These are phyloP conservation scores for Lemur catta DNA, from an alignment of 2,797 vertebrate genomes.

Conservation along the genomic window DNA sequence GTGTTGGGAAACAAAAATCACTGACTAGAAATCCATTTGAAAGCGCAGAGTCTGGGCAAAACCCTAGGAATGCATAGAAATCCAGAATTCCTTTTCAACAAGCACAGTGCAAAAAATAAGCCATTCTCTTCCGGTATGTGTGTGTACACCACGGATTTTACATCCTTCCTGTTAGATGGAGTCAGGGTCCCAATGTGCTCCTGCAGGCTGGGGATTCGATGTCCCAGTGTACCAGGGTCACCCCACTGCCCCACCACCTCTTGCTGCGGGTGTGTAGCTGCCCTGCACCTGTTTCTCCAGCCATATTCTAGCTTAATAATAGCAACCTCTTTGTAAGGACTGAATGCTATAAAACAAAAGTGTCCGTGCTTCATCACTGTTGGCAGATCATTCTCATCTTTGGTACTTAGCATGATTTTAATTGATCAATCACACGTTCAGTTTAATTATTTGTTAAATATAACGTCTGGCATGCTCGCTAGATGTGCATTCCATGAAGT, in stretches of 20 bases:
- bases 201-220: background rate
- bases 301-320: background rate
- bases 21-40: background rate
- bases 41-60: background rate
- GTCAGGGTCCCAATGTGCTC: background rate
- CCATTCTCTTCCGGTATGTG: background rate
- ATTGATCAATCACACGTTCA: background rate
- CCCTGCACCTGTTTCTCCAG: background rate
- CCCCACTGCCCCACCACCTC: background rate
- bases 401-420: background rate
- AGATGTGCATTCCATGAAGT: background rate
- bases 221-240: background rate
- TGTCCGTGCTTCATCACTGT: background rate
- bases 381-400: background rate
- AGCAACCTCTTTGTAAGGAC: background rate
- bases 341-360: background rate
- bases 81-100: background rate
- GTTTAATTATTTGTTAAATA: background rate
- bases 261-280: background rate
- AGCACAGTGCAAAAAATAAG: background rate
- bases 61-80: conserved; percentile 4
- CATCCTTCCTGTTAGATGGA: background rate
- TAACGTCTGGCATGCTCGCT: background rate
- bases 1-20: conserved; percentile 5
- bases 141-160: background rate